phyloP scores from a whole-genome alignment of 2,888 invertebrate genomes.

The Drosophila borealis region DNA sequence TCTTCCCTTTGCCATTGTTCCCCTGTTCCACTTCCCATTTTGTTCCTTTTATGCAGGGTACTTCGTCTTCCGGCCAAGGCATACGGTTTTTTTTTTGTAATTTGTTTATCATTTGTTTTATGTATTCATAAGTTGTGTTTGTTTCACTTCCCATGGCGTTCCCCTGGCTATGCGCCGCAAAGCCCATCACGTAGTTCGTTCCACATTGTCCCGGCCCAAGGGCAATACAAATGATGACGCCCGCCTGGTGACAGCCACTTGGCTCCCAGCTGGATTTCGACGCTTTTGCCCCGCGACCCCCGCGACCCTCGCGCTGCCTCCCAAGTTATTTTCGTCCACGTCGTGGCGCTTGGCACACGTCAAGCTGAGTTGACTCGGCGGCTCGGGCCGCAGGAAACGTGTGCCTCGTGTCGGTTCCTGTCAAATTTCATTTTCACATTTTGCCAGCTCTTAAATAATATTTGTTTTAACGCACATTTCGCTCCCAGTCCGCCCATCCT shows the following conservation, averaged over 20 bases:
- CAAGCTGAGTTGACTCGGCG: conserved; percentile 4
- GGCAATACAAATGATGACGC: conserved; percentile 35
- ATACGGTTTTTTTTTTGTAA: neutral
- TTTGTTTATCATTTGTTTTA: conserved; percentile 10
- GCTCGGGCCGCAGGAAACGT: conserved; percentile 16
- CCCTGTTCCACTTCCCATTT: conserved; percentile 7
- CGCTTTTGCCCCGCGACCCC: conserved; percentile 3
- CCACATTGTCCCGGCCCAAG: conserved; percentile 12
- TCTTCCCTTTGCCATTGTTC: conserved; percentile 8
- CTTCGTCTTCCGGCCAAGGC: too few relatives aligned
- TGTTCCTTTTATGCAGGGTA: neutral
- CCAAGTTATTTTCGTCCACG: neutral
- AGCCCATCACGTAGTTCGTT: conserved; percentile 42
- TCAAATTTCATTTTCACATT: conserved; percentile 61
- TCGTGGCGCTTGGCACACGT: conserved; percentile 21
- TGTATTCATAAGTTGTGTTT: conserved; percentile 11
- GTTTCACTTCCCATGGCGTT: conserved; percentile 14
- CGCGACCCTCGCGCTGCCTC: neutral
- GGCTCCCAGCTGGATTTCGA: conserved; percentile 45
- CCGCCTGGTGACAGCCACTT: conserved; percentile 41
- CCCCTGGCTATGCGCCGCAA: conserved; percentile 13
- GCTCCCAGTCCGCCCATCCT: neutral
- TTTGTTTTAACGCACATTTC: conserved; percentile 45
- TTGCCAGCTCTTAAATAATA: conserved; percentile 56
- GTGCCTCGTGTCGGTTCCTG: conserved; percentile 46